These are phyloP conservation scores for Sminthurides aquaticus DNA, from an alignment of 2,888 invertebrate species.

Conservation along the genomic window DNA sequence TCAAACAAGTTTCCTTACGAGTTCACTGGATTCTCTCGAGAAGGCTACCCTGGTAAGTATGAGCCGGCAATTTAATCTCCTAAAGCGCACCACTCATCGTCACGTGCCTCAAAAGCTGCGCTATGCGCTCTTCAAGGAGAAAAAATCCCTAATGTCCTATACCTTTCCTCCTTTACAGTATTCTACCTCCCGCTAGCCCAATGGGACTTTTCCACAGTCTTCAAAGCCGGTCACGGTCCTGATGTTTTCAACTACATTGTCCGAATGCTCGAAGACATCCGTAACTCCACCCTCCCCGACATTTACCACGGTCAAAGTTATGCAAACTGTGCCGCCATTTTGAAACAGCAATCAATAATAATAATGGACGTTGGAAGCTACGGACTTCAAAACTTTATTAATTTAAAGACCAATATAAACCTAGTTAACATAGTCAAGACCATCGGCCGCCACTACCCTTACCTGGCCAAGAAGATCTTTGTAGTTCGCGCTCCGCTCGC, in stretches of 20 bases:
- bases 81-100: no score
- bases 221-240: background rate
- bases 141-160: no score
- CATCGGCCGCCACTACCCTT: conserved; percentile 13
- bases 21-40: conserved; percentile 5
- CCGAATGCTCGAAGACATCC: conserved; percentile 14
- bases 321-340: background rate
- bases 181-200: conserved; percentile 8
- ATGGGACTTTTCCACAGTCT: conserved; percentile 4
- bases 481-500: conserved; percentile 1
- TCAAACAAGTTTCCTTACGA: conserved; percentile 15
- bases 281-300: background rate
- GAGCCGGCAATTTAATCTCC: no score
- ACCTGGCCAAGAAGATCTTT: conserved; percentile 11
- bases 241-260: conserved; percentile 12
- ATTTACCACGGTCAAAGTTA: background rate
- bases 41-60: conserved; percentile 16
- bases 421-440: conserved; percentile 1
- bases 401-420: background rate
- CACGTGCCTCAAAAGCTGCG: no score
- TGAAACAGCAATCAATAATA: conserved; percentile 12
- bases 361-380: conserved; percentile 8
- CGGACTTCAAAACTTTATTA: conserved; percentile 5
- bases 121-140: no score
- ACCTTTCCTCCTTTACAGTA: conserved; percentile 5